phyloP scores from a whole-genome alignment of 2,888 invertebrate genomes.

The Seladonia tumulorum region DNA sequence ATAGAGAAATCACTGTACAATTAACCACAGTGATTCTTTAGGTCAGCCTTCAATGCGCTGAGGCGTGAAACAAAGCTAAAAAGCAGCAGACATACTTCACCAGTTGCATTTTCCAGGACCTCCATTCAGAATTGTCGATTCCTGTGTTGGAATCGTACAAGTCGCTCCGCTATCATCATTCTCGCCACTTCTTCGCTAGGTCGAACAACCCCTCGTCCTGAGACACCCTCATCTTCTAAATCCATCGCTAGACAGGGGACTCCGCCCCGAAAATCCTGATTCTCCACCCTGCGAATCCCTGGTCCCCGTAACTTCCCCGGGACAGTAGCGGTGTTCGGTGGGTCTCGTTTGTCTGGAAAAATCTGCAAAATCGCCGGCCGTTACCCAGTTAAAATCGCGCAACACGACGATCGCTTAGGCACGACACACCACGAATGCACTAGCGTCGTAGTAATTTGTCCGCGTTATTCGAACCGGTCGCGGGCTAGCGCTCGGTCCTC shows the following conservation, averaged over 20 bases:
- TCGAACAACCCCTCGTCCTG: background rate
- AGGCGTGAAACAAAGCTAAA: background rate
- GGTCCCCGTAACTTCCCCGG: conserved; percentile 31
- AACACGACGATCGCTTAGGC: conserved; percentile 72
- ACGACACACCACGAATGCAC: conserved; percentile 73
- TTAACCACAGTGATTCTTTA: background rate
- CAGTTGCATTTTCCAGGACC: background rate
- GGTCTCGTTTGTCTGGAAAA: conserved; percentile 62
- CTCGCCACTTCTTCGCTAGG: background rate
- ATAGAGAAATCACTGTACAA: no score
- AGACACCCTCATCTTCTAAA: background rate
- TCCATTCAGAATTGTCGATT: background rate
- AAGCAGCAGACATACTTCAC: background rate
- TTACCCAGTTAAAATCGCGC: conserved; percentile 68
- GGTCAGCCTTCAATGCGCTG: background rate
- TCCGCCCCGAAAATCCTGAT: conserved; percentile 9
- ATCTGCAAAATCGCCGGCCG: conserved; percentile 71
- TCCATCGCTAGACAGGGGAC: background rate
- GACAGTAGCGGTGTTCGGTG: conserved; percentile 26
- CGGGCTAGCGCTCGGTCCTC: conserved; percentile 55
- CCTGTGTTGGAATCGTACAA: background rate
- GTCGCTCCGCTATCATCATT: no score
- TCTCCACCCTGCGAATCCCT: background rate
- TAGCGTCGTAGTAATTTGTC: conserved; percentile 80
- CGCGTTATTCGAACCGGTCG: conserved; percentile 80